These are phyloP conservation scores for Archilochus colubris DNA, from an alignment of 2,113 vertebrate species.

Conservation along the genomic window DNA sequence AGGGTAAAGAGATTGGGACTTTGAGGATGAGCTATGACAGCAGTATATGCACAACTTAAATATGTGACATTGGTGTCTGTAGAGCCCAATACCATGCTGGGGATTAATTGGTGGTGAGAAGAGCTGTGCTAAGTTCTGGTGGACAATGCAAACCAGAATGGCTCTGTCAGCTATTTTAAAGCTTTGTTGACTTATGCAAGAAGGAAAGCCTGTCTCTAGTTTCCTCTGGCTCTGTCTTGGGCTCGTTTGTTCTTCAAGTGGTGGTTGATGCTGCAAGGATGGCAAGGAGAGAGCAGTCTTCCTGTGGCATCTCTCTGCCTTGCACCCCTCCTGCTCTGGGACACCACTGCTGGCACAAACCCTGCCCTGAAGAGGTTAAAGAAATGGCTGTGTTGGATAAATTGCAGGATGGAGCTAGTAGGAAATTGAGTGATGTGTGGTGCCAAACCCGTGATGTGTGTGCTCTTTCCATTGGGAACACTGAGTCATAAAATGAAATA, in stretches of 20 bases:
- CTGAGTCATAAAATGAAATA: conserved; percentile 28
- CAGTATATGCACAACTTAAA: background rate
- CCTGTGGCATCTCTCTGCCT: background rate
- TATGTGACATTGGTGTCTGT: background rate
- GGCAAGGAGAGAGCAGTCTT: background rate
- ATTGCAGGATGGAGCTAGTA: background rate
- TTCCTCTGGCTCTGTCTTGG: background rate
- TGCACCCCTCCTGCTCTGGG: background rate
- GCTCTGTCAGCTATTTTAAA: background rate
- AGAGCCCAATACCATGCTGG: background rate
- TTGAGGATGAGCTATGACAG: background rate
- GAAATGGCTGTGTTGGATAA: background rate
- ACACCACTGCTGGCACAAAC: background rate
- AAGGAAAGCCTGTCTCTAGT: background rate
- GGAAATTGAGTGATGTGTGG: background rate
- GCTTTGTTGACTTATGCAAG: background rate
- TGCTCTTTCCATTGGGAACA: conserved; percentile 47
- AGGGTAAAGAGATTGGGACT: background rate
- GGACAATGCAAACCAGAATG: background rate
- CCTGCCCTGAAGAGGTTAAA: conserved; percentile 21
- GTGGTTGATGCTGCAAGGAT: background rate
- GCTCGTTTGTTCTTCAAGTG: background rate
- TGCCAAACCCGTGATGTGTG: conserved; percentile 41
- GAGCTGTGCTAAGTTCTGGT: background rate
- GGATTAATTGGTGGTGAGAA: background rate